A percentile compares a stretch with the other conserved stretches of the same genome.
Evolutionary conservation across 2,888 invertebrate genomes (phyloP).

Genomic region (Ctena decussata): DNA sequence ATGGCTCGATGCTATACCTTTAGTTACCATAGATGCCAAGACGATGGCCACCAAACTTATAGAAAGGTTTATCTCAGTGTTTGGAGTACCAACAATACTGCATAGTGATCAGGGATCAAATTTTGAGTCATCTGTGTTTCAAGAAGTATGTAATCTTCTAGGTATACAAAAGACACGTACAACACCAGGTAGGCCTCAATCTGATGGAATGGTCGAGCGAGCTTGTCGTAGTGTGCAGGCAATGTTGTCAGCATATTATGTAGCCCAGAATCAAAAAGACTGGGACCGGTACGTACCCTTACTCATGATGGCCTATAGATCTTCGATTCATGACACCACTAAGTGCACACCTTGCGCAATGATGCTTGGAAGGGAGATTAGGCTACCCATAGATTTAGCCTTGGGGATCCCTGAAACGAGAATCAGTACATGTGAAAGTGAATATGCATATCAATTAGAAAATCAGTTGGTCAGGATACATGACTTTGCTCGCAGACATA

Average conservation of each 20-base stretch:
- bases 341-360: constrained; percentile 43
- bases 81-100: neutral
- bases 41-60: neutral
- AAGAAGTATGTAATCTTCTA: no score
- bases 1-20: neutral
- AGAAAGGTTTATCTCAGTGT: neutral
- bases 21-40: neutral
- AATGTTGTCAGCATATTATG: constrained; percentile 47
- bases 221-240: neutral
- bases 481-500: constrained; percentile 7
- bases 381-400: constrained; percentile 48
- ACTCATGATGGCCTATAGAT: constrained; percentile 61
- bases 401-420: constrained; percentile 27
- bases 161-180: neutral
- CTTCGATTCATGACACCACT: constrained; percentile 52
- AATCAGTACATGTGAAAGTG: neutral
- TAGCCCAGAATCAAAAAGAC: constrained; percentile 43
- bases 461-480: constrained; percentile 4
- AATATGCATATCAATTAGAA: constrained; percentile 6
- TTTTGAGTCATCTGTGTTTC: neutral
- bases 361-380: constrained; percentile 52
- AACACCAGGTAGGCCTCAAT: neutral
- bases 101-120: neutral
- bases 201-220: neutral
- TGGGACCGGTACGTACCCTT: constrained; percentile 58